Evolutionary conservation across 2,797 vertebrate genomes (phyloP), one percentile per base, ranked within the genome.

Genomic region (Telmatherina bonti): DNA sequence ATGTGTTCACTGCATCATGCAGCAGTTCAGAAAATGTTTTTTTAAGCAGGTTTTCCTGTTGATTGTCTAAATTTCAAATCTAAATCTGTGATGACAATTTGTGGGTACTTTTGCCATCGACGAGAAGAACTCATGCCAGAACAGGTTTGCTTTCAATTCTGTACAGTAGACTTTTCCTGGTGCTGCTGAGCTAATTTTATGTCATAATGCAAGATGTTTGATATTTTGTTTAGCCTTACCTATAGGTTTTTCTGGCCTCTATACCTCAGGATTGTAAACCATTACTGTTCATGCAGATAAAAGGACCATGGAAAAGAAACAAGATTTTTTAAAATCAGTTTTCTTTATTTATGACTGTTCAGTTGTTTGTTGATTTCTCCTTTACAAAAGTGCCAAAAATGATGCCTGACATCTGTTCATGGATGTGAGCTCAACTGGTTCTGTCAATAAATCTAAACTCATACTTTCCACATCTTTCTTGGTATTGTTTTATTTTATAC

Each of bases 201-300:
- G 64, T 84, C 70, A 79, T 86, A 78, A 80, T 75, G 31, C 54
- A 57, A 30, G 57, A 51, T 74, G n/a, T 35, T 45, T 15, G 74
- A 49, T 61, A 18, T 64, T 60, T 60, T 26, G 15, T 79, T 61
- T 27, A 52, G 66, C 64, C 73, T 68, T 55, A 72, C 36, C 33
- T 18, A 55, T 43, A 85, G 79, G 67, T 70, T 68, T 81, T 87
- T 76, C 79, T 81, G 74, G 88, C 67, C 43, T 67, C 56, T 89
- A 75, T 91, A 90, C 90, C 90, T 93, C 91, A 87, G 81, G 79
- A 79, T 70, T 85, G 59, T 67, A 59, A 78, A 49, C n/a, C 20
- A 13, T 74, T 55, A 64, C 35, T 79, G 56, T 83, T 78, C 31
- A 77, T 18, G 27, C 51, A 29, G 24, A 82, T 29, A 69, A 70